phyloP scores from a whole-genome alignment of 2,888 invertebrate species.

The Cremastobaeus sp. region DNA sequence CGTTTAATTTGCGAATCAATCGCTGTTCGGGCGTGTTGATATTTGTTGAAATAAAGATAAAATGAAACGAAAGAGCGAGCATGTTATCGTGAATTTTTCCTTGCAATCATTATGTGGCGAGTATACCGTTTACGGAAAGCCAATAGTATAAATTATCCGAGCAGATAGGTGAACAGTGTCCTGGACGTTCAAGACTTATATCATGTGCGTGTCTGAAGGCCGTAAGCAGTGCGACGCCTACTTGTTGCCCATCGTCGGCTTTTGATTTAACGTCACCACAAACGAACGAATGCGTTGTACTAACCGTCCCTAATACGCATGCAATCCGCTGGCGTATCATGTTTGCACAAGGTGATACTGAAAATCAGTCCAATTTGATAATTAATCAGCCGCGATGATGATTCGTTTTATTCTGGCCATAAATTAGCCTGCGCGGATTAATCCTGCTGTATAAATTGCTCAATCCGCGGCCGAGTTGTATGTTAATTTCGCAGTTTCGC shows the following conservation, averaged over 20 bases:
- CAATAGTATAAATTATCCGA: conserved; percentile 59
- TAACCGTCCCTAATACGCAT: conserved; percentile 59
- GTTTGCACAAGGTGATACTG: conserved; percentile 57
- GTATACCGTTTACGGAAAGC: conserved; percentile 54
- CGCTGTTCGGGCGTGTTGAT: conserved; percentile 7
- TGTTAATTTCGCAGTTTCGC: conserved; percentile 16
- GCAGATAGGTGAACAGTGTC: conserved; percentile 56
- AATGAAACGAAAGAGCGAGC: conserved; percentile 15
- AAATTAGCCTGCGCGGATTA: conserved; percentile 34
- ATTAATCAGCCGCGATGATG: conserved; percentile 56
- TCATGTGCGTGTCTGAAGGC: conserved; percentile 76
- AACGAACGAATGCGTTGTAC: conserved; percentile 72
- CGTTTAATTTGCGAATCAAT: conserved; percentile 10
- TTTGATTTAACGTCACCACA: conserved; percentile 75
- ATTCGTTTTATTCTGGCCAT: conserved; percentile 26
- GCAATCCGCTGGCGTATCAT: conserved; percentile 50
- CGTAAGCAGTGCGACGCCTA: conserved; percentile 75
- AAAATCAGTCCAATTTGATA: conserved; percentile 54
- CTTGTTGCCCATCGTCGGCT: conserved; percentile 76
- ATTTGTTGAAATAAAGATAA: conserved; percentile 36
- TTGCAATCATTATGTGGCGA: conserved; percentile 27
- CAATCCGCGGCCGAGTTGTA: conserved; percentile 16
- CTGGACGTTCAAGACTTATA: conserved; percentile 64
- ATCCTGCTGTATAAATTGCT: conserved; percentile 29
- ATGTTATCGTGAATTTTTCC: conserved; percentile 20